Conservation (phyloP, 2,797 vertebrate genomes). For the Microctenopoma stevenorrisi region DNA sequence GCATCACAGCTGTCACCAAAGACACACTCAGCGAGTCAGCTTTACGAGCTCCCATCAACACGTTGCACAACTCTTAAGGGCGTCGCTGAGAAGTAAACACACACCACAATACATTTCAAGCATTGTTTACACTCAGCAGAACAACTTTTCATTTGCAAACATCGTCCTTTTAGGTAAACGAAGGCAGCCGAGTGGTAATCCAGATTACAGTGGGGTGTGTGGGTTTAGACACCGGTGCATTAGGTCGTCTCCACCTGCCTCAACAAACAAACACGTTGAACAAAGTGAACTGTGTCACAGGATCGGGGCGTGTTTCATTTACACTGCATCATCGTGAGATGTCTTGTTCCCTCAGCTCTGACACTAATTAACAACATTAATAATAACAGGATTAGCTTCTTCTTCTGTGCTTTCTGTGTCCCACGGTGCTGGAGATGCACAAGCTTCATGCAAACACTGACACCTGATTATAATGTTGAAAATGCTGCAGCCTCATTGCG, state of each 20-base stretch:
- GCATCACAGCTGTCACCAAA: conserved; percentile 6
- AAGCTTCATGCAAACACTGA: too few species aligned
- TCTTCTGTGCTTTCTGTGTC: too few species aligned
- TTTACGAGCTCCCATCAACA: conserved; percentile 18
- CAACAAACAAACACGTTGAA: not conserved
- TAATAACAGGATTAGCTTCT: too few species aligned
- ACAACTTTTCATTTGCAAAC: not conserved
- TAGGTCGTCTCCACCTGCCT: not conserved
- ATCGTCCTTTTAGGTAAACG: not conserved
- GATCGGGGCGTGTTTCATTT: too few species aligned
- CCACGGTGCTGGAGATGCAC: too few species aligned
- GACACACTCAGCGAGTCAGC: not conserved
- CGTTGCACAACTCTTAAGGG: not conserved
- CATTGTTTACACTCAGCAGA: not conserved
- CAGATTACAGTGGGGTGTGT: not conserved
- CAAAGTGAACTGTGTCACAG: too few species aligned
- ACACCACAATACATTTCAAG: not conserved
- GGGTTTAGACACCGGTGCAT: not conserved
- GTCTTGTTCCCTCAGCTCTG: not conserved
- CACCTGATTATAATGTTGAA: too few species aligned
- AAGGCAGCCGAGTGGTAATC: not conserved
- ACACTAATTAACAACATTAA: not conserved
- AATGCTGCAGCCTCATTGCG: too few species aligned
- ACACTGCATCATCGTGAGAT: too few species aligned
- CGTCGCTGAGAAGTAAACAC: not conserved